These are phyloP conservation scores for Synodontis membranacea DNA, from an alignment of 2,113 vertebrate species.

Conservation along the genomic window DNA sequence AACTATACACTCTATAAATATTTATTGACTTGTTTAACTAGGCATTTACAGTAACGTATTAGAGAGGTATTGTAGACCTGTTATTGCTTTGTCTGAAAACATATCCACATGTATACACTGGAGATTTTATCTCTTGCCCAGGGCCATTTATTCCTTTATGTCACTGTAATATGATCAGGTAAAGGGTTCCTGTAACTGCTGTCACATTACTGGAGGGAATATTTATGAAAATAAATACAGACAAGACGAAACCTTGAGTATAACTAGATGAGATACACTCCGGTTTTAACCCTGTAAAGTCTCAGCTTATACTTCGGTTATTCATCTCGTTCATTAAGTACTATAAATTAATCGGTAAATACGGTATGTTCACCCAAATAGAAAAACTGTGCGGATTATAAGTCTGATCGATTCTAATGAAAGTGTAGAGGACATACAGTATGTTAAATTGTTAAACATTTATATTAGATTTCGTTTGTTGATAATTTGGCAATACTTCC, in stretches of 20 bases:
- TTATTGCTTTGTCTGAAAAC: background rate
- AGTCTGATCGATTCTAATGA: background rate
- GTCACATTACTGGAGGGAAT: background rate
- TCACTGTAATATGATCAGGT: conserved; percentile 48
- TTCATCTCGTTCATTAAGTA: background rate
- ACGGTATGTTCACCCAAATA: background rate
- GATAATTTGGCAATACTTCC: background rate
- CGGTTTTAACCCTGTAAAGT: background rate
- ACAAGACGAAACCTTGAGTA: background rate
- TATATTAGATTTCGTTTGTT: background rate
- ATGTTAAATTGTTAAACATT: background rate
- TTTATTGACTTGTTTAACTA: conserved; percentile 36
- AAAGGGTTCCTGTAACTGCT: conserved; percentile 19
- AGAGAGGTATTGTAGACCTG: background rate
- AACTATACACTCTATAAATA: conserved; percentile 4
- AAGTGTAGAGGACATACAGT: background rate
- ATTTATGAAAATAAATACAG: background rate
- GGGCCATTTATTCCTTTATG: conserved; percentile 45
- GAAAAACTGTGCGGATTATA: background rate
- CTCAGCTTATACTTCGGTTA: background rate
- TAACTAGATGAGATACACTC: background rate
- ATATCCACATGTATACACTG: background rate
- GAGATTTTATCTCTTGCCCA: conserved; percentile 24
- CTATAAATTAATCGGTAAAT: background rate
- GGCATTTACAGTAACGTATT: background rate